A percentile compares a stretch with the other conserved stretches of the same genome.
phyloP scores from a whole-genome alignment of 2,888 invertebrate genomes.

The Abscondita cerata region DNA sequence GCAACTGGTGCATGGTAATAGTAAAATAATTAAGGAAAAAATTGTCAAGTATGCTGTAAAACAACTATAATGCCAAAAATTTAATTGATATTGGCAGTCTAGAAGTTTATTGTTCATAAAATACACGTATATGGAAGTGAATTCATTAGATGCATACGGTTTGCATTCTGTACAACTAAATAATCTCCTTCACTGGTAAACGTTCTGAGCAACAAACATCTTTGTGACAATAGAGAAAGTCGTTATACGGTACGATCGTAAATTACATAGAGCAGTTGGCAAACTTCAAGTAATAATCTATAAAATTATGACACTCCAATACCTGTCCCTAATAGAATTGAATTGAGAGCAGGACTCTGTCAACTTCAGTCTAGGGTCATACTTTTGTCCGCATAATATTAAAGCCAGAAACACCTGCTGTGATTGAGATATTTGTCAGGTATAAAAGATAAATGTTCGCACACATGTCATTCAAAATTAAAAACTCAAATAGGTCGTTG shows the following conservation, averaged over 20 bases:
- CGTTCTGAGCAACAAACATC: background rate
- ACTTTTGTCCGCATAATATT: conserved; percentile 27
- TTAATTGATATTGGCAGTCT: conserved; percentile 30
- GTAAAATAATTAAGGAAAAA: conserved; percentile 27
- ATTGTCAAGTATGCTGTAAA: conserved; percentile 16
- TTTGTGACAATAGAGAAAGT: conserved; percentile 19
- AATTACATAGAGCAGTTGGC: conserved; percentile 15
- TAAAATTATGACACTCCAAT: conserved; percentile 25
- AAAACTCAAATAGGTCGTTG: background rate
- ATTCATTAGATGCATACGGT: conserved; percentile 13
- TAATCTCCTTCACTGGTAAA: conserved; percentile 9
- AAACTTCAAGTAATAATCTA: conserved; percentile 16
- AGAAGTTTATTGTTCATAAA: conserved; percentile 29
- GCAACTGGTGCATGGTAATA: conserved; percentile 27
- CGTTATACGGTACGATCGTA: conserved; percentile 15
- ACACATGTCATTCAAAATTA: conserved; percentile 28
- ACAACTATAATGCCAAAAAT: conserved; percentile 17
- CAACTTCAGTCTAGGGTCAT: conserved; percentile 19
- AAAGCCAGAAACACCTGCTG: conserved; percentile 32
- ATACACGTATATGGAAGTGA: conserved; percentile 19
- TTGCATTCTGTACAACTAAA: conserved; percentile 12
- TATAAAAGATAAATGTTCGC: conserved; percentile 33
- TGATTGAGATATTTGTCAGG: conserved; percentile 37
- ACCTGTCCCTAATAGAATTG: conserved; percentile 9
- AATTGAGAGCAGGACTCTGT: conserved; percentile 24